Evolutionary conservation across 2,888 invertebrate species (phyloP), one percentile per base, ranked within the genome.

Genomic region (Nephrocerus scutellatus): DNA sequence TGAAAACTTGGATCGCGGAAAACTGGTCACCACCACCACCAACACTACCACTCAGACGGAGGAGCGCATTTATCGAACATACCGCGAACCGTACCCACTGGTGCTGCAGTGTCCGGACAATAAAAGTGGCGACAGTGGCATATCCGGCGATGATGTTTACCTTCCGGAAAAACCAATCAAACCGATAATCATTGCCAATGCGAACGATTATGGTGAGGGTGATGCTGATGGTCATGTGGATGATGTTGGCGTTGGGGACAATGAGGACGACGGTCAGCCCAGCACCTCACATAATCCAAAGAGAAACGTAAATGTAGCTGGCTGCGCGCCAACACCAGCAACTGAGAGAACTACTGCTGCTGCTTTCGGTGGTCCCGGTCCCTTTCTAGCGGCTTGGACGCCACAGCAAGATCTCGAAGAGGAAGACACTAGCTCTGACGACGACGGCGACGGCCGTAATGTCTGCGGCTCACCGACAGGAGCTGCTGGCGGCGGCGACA

Each of bases 391-490:
- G 28, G 71, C 80, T 0, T 89, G 88, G 89, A 88, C 87, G 0
- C 88, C 89, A 0, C 85, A 88, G 55, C 87, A 88, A 60, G 89
- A 89, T 63, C 72, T 89, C n/a, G 80, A 76, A 23, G 82, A 80
- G 4, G 82, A 82, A 2, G 51, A 56, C 3, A 34, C 42, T 2
- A 44, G 39, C 36, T 47, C 66, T 0, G 70, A 51, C n/a, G 56
- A 54, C 10, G 55, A 55, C 2, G 26, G 35, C 16, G 39, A 40
- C 6, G 5, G 16, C 34, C 16, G 34, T 15, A 28, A 42, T 9
- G 34, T 39, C 39, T 30, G 39, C 38, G 6, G 14, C 7, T 9
- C 10, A 20, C 8, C 5, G 23, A 24, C 8, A 18, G 15, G 22
- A 10, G 10, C 31, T 15, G 38, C 25, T 8, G 36, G 48, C 20